Conservation (phyloP, 2,888 invertebrate genomes). For the Campoplex nolae region DNA sequence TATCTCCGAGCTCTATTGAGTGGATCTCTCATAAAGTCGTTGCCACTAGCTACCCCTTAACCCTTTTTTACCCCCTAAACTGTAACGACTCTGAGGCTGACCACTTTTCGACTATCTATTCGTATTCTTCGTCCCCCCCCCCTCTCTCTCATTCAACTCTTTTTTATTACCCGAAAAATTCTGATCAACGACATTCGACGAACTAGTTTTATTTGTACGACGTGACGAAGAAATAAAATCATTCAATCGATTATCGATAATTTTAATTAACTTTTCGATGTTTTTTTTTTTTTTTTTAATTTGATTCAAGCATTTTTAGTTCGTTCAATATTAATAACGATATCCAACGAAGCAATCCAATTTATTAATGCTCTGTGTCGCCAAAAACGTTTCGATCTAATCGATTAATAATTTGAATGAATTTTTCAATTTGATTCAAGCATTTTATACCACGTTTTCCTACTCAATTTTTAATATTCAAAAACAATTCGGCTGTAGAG, state of each 20-base stretch:
- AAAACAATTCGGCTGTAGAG: neutral
- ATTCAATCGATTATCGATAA: too few relatives aligned
- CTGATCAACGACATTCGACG: neutral
- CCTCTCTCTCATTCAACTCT: neutral
- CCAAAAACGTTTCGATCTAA: neutral
- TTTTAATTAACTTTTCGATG: too few relatives aligned
- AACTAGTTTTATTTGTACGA: neutral
- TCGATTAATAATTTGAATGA: neutral
- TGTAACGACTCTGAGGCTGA: conserved; percentile 5
- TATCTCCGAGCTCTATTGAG: conserved; percentile 32
- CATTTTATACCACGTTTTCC: too few relatives aligned
- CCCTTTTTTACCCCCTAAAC: conserved; percentile 8
- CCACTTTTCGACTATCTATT: neutral
- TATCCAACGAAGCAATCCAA: too few relatives aligned
- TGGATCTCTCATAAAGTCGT: conserved; percentile 22
- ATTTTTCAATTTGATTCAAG: neutral
- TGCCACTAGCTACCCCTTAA: neutral
- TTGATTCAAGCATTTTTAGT: too few relatives aligned
- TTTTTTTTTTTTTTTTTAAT: too few relatives aligned
- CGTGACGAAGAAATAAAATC: too few relatives aligned
- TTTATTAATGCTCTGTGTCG: neutral
- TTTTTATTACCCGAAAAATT: neutral
- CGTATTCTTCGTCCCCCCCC: neutral
- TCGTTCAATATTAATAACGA: too few relatives aligned
- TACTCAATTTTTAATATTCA: neutral